These are phyloP conservation scores for Amblyjoppa proteus DNA, from an alignment of 2,888 invertebrate species.

Conservation along the genomic window DNA sequence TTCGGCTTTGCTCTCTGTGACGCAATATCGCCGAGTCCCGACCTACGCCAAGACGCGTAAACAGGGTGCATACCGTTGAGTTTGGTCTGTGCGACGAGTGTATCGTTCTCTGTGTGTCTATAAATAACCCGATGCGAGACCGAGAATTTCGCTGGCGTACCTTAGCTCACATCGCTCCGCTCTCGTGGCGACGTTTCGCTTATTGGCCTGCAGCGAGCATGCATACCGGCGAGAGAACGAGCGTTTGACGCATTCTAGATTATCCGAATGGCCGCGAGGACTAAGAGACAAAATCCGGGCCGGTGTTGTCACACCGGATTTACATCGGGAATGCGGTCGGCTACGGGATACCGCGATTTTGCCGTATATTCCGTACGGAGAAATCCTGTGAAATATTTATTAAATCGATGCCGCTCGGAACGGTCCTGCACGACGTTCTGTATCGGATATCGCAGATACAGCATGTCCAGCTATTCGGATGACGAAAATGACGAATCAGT, in stretches of 20 bases:
- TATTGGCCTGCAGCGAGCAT: constrained; percentile 9
- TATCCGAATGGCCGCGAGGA: constrained; percentile 39
- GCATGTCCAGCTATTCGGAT: neutral
- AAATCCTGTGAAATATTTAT: neutral
- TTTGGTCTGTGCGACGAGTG: constrained; percentile 17
- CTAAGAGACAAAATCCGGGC: constrained; percentile 15
- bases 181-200: constrained; percentile 13
- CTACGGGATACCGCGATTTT: neutral
- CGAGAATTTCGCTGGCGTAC: constrained; percentile 23
- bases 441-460: neutral
- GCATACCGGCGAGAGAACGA: constrained; percentile 48
- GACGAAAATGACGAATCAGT: neutral
- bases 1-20: constrained; percentile 48
- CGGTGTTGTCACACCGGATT: constrained; percentile 9
- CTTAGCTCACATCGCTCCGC: neutral
- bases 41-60: constrained; percentile 65
- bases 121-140: constrained; percentile 56
- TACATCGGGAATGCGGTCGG: constrained; percentile 3
- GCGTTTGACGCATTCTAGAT: constrained; percentile 53
- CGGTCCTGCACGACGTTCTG: neutral
- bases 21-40: constrained; percentile 58
- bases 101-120: constrained; percentile 37
- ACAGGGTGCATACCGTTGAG: constrained; percentile 64
- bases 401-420: neutral
- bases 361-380: neutral